Conservation (phyloP, 1,140 invertebrate genomes). For the Zaprionus kolodkinae region DNA sequence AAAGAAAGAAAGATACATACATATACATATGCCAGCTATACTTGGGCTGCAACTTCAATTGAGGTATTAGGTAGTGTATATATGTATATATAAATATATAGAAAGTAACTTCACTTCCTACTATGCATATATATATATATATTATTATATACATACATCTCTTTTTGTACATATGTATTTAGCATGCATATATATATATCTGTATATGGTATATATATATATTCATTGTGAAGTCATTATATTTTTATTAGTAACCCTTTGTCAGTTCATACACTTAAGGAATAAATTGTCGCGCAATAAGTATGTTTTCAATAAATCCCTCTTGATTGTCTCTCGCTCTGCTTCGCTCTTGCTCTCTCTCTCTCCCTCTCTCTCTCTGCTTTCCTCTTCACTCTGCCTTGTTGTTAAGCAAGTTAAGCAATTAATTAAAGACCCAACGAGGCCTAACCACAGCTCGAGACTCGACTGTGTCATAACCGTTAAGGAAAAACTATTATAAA, state of each 20-base stretch:
- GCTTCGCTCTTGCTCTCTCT: not conserved
- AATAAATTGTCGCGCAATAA: slow-evolving; percentile 26
- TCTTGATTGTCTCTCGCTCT: no score
- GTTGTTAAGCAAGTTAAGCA: slow-evolving; percentile 17
- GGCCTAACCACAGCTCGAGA: slow-evolving; percentile 53
- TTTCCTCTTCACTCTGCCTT: not conserved
- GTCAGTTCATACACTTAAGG: slow-evolving; percentile 3
- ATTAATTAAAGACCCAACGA: slow-evolving; percentile 56
- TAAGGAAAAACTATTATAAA: slow-evolving; percentile 74
- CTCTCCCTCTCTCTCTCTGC: not conserved
- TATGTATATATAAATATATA: slow-evolving; percentile 7
- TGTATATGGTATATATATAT: slow-evolving; percentile 10
- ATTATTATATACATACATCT: slow-evolving; percentile 11
- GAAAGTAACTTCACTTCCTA: not conserved
- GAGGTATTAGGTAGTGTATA: slow-evolving; percentile 37
- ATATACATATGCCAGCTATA: slow-evolving; percentile 22
- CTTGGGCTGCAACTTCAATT: slow-evolving; percentile 49
- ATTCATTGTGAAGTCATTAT: slow-evolving; percentile 11
- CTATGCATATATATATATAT: slow-evolving; percentile 19
- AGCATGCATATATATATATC: slow-evolving; percentile 6
- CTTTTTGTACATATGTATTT: slow-evolving; percentile 29
- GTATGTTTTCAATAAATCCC: not conserved
- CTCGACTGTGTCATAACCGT: slow-evolving; percentile 58
- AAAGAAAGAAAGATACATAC: not conserved
- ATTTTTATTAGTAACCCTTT: slow-evolving; percentile 12